These are phyloP conservation scores for Leptinotarsa lineolata DNA, from an alignment of 1,140 invertebrate species.

Conservation along the genomic window DNA sequence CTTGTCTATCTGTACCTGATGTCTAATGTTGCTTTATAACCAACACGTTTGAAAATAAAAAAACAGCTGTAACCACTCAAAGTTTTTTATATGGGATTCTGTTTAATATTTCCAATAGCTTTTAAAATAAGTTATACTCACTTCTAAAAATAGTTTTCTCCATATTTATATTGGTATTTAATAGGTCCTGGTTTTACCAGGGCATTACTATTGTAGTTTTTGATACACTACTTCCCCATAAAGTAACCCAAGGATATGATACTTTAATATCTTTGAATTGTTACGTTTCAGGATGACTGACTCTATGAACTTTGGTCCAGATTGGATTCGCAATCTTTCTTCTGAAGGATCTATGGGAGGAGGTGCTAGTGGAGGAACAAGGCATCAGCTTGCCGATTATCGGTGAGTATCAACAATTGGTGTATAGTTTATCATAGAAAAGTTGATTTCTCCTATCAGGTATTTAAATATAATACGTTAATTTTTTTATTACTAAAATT, in stretches of 20 bases:
- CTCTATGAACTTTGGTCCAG: slow-evolving; percentile 73
- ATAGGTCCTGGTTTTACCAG: neutral
- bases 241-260: slow-evolving; percentile 16
- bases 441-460: too few species aligned
- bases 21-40: neutral
- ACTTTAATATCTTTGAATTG: neutral
- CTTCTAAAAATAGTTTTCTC: slow-evolving; percentile 49
- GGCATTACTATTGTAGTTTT: too few species aligned
- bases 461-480: too few species aligned
- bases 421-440: neutral
- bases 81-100: neutral
- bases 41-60: neutral
- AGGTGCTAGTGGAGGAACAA: slow-evolving; percentile 46
- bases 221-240: neutral
- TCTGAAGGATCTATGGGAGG: slow-evolving; percentile 57
- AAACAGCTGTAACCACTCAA: neutral
- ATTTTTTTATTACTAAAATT: too few species aligned
- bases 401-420: slow-evolving; percentile 51
- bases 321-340: slow-evolving; percentile 72
- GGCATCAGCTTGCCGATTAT: slow-evolving; percentile 73
- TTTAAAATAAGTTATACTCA: slow-evolving; percentile 19
- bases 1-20: slow-evolving; percentile 33
- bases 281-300: slow-evolving; percentile 53
- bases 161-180: slow-evolving; percentile 38
- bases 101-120: slow-evolving; percentile 4